A percentile compares a stretch with the other conserved stretches of the same genome.
These are phyloP conservation scores for Cryptoprocta ferox DNA, from an alignment of 2,797 vertebrate genomes.

Conservation along the genomic window DNA sequence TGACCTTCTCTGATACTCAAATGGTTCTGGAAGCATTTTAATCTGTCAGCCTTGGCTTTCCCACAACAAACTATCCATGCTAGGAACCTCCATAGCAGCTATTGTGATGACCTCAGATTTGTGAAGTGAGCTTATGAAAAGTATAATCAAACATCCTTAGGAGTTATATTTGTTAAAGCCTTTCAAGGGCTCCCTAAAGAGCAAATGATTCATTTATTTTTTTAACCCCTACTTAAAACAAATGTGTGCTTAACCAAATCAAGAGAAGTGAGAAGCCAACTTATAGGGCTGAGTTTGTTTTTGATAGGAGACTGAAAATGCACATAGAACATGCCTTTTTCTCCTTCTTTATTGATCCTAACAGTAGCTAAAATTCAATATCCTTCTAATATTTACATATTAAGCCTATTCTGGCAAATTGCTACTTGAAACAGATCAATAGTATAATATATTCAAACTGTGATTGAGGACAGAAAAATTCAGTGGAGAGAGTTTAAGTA, in stretches of 20 bases:
- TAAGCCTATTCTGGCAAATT: slow-evolving; percentile 31
- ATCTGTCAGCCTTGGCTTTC: neutral
- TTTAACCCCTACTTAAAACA: slow-evolving; percentile 62
- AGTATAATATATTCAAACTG: neutral
- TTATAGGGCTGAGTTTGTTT: neutral
- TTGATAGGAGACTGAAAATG: slow-evolving; percentile 20
- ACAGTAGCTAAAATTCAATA: slow-evolving; percentile 33
- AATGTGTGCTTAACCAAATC: slow-evolving; percentile 55
- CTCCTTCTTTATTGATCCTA: neutral
- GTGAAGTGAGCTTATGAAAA: slow-evolving; percentile 12
- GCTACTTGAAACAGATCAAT: slow-evolving; percentile 57
- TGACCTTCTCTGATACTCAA: neutral
- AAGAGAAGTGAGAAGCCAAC: slow-evolving; percentile 44
- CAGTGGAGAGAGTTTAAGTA: neutral
- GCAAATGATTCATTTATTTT: slow-evolving; percentile 50
- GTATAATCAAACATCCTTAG: slow-evolving; percentile 50
- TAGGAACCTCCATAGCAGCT: slow-evolving; percentile 32
- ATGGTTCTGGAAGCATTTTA: neutral
- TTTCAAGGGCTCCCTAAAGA: slow-evolving; percentile 44
- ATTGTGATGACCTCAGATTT: neutral
- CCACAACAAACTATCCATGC: neutral
- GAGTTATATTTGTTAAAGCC: slow-evolving; percentile 45
- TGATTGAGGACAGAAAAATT: neutral
- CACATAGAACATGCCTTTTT: neutral
- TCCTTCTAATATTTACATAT: neutral